Evolutionary conservation across 2,113 vertebrate species (phyloP), one percentile per base, ranked within the genome.

Genomic region (Otocyon megalotis): DNA sequence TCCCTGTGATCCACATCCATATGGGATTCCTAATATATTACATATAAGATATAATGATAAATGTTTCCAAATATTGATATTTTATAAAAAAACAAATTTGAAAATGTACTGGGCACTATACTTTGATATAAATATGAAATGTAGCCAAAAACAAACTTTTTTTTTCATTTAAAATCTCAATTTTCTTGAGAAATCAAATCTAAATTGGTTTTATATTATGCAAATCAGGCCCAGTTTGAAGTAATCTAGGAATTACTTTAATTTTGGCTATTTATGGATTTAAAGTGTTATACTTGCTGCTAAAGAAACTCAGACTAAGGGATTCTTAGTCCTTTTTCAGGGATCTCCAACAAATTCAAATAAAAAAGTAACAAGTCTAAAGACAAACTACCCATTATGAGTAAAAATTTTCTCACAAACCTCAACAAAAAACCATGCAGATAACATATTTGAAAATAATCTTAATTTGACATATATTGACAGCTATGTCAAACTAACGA

Each of bases 181-280:
- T 91, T 93, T 93, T 89, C 56, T 88, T 82, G 71, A 94, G 37
- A 84, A 92, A 84, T 53, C n/a, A 80, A 94, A 96, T 92, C 50
- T 86, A 86, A 67, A 83, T 63, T 89, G 43, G 58, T 69, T 97
- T 96, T 92, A 7, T 37, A n/a, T 87, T 65, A 53, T 67, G 14
- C 14, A 81, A 96, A 74, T 92, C 72, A 86, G 50, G 9, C 48
- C 5, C 30, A 82, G 32, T 67, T 77, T 97, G 82, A 93, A 74
- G 48, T 69, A 96, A 93, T 76, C 71, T 35, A 90, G 62, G 91
- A 88, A 94, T 62, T 77, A 74, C 58, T 88, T 90, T 74, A 92
- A 96, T 92, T 92, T 53, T 90, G 50, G 58, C 16, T 85, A 50
- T 82, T 81, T 77, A 48, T 72, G 72, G 76, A 60, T 50, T 95